phyloP scores from a whole-genome alignment of 1,140 invertebrate species.

The Pseudomyrmex gracilis region DNA sequence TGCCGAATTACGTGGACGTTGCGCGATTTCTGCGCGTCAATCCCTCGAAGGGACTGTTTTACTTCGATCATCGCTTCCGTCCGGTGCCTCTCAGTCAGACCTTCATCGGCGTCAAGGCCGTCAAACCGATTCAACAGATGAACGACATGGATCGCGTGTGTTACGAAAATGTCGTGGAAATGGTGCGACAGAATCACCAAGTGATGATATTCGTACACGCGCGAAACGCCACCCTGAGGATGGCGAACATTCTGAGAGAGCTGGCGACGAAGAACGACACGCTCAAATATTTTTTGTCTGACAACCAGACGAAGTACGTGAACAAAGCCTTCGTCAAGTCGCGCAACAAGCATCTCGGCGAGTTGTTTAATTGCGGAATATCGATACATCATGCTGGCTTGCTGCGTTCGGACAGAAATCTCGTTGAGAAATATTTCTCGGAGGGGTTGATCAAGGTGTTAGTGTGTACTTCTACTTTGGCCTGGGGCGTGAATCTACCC shows the following conservation, averaged over 20 bases:
- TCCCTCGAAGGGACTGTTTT: conserved; percentile 96
- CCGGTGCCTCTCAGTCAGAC: conserved; percentile 97
- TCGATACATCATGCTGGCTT: conserved; percentile 99
- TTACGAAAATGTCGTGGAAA: conserved; percentile 96
- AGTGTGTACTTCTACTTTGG: conserved; percentile 98
- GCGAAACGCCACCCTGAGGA: conserved; percentile 96
- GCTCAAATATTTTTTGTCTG: conserved; percentile 89
- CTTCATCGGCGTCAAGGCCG: conserved; percentile 96
- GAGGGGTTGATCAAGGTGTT: conserved; percentile 97
- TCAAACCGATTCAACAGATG: conserved; percentile 91
- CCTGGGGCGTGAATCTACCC: conserved; percentile 99
- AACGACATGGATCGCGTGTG: conserved; percentile 96
- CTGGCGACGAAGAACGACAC: conserved; percentile 91
- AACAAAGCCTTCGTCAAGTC: conserved; percentile 89
- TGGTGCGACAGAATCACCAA: conserved; percentile 96
- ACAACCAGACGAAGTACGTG: conserved; percentile 87
- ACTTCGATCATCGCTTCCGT: conserved; percentile 98
- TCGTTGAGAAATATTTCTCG: conserved; percentile 95
- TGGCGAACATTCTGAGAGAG: conserved; percentile 93
- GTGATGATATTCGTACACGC: conserved; percentile 99
- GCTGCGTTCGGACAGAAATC: conserved; percentile 92
- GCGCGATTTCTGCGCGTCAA: conserved; percentile 97
- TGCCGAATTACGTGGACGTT: conserved; percentile 99
- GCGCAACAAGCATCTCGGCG: conserved; percentile 91
- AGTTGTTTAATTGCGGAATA: conserved; percentile 95